A percentile compares a stretch with the other conserved stretches of the same genome.
Conservation (phyloP, 2,888 invertebrate genomes). For the Phoronis australis region DNA sequence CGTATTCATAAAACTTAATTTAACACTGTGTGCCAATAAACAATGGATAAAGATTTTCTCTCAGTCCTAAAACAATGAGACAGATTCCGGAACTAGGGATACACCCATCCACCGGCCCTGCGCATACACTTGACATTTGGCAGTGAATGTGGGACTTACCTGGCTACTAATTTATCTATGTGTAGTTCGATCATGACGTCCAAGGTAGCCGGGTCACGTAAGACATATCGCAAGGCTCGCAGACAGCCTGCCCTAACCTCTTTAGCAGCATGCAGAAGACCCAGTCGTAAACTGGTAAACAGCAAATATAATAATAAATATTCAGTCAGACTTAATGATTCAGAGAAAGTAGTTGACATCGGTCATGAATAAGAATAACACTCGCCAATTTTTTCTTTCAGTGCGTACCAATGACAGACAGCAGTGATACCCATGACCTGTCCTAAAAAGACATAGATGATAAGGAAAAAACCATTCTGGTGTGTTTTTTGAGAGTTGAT, state of each 20-base stretch:
- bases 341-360: too few relatives aligned
- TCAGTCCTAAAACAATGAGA: too few relatives aligned
- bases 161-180: conserved; percentile 76
- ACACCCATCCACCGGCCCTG: too few relatives aligned
- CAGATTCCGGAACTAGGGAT: too few relatives aligned
- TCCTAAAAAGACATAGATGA: neutral
- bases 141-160: conserved; percentile 48
- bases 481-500: too few relatives aligned
- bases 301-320: neutral
- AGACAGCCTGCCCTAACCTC: conserved; percentile 85
- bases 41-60: too few relatives aligned
- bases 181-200: conserved; percentile 73
- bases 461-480: neutral
- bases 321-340: neutral
- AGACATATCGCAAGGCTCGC: conserved; percentile 77
- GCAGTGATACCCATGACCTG: neutral
- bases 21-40: too few relatives aligned
- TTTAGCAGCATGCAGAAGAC: conserved; percentile 78
- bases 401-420: too few relatives aligned
- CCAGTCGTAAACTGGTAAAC: conserved; percentile 72
- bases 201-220: conserved; percentile 73
- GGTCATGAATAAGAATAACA: too few relatives aligned
- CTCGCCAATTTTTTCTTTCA: too few relatives aligned
- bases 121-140: neutral
- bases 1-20: too few relatives aligned